Base-by-base conservation (phyloP, 2,113 vertebrate species). In the Brachirus orientalis region DNA sequence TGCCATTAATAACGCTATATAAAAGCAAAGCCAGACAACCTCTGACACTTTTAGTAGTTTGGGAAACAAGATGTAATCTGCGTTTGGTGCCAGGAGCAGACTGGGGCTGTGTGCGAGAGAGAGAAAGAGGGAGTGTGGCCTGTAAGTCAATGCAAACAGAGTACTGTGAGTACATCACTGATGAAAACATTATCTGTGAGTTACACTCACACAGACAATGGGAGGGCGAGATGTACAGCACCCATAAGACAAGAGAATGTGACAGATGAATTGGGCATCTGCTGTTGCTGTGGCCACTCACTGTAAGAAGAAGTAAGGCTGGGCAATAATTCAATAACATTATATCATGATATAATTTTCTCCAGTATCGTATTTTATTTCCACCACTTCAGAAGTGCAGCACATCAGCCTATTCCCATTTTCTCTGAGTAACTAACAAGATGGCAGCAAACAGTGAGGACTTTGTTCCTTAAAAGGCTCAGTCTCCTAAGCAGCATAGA, bases 1-100 rank as follows among this genome's bases (percentile, higher is more conserved):
- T 79, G 85, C 79, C 90, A 86, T 93, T 92, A 92, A 92, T 93
- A 93, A 93, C 87, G 79, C 69, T 75, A 89, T 89, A 92, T 91
- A 91, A 93, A 92, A 91, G 91, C 90, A 91, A 84, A 81, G 86
- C 80, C 86, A 89, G 90, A 91, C 87, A 88, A 87, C 78, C 84
- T 82, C 90, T 91, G 92, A 93, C 92, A 93, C 87, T 92, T 93
- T 93, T 91, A 93, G 86, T 93, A 91, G 86, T 91, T 90, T 86
- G 86, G 84, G 84, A 91, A 93, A 92, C 91, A 91, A 92, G 90
- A 92, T 93, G 84, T 92, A 92, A 91, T 91, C 90, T 89, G 83
- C 60, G 58, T 74, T 79, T 57, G 74, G 91, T 92, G 90, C 92
- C 92, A 93, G 91, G 89, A 93, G 87, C 87, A 53, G 85, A 84